A percentile compares a stretch with the other conserved stretches of the same genome.
Conservation (phyloP, 2,888 invertebrate genomes). For the Euplexia lucipara region DNA sequence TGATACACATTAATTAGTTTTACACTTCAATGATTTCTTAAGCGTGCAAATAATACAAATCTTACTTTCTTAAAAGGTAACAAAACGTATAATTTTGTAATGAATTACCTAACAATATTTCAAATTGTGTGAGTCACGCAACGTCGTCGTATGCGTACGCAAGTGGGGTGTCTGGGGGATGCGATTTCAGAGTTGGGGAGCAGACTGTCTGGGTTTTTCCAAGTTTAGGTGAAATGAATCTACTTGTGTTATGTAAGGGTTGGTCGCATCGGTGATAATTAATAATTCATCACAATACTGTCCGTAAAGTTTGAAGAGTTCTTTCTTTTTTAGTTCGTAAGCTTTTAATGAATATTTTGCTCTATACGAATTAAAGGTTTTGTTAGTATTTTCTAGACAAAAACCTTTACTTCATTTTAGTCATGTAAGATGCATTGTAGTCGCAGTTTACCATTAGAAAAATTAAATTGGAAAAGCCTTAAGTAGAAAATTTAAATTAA, state of each 20-base stretch:
- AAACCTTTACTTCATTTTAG: too few relatives aligned
- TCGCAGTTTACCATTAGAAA: too few relatives aligned
- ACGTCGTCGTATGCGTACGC: constrained; percentile 22
- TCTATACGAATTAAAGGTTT: too few relatives aligned
- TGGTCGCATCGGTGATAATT: too few relatives aligned
- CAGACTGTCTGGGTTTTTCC: constrained; percentile 36
- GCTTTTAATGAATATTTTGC: too few relatives aligned
- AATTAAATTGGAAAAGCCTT: too few relatives aligned
- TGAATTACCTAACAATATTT: constrained; percentile 44
- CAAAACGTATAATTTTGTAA: constrained; percentile 42
- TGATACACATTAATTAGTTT: neutral
- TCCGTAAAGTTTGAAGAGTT: too few relatives aligned
- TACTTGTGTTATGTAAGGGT: neutral
- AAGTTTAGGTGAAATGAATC: neutral
- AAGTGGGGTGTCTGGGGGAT: constrained; percentile 24
- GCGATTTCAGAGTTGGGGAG: constrained; percentile 5
- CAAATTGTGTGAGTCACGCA: constrained; percentile 53
- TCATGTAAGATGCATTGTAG: too few relatives aligned
- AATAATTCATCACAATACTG: too few relatives aligned
- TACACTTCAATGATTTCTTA: neutral
- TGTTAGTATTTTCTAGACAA: too few relatives aligned
- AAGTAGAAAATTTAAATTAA: too few relatives aligned
- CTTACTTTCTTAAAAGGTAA: constrained; percentile 38
- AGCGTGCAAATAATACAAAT: constrained; percentile 27
- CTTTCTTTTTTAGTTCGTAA: too few relatives aligned